These are phyloP conservation scores for Papilio dardanus DNA, from an alignment of 1,140 invertebrate species.

Conservation along the genomic window DNA sequence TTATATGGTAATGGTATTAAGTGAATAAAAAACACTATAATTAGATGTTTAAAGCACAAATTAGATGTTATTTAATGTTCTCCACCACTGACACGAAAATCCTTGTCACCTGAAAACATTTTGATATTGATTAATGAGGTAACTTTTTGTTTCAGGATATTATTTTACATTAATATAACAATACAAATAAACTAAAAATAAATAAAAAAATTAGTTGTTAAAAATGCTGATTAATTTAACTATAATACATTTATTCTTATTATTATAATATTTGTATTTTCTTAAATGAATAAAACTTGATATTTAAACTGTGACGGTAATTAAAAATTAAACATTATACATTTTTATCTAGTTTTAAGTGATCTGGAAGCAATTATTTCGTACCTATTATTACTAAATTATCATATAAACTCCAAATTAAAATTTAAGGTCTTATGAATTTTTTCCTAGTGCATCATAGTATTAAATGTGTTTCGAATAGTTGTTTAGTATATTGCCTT, in stretches of 20 bases:
- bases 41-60: conserved; percentile 34
- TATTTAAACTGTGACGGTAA: neutral
- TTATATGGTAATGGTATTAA: conserved; percentile 20
- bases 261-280: neutral
- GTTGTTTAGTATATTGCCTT: neutral
- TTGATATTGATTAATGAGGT: neutral
- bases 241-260: no score
- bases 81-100: neutral
- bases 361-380: conserved; percentile 19
- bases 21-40: conserved; percentile 23
- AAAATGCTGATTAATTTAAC: no score
- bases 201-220: neutral
- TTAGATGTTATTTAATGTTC: conserved; percentile 11
- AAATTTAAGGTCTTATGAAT: conserved; percentile 33
- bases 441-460: conserved; percentile 28
- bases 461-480: neutral
- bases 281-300: neutral
- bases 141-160: neutral
- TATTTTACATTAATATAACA: no score
- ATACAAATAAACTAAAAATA: no score
- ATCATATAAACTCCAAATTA: neutral
- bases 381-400: neutral
- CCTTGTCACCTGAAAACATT: neutral
- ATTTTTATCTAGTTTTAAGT: conserved; percentile 17
- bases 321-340: neutral